These are phyloP conservation scores for Bombus huntii DNA, from an alignment of 1,140 invertebrate genomes.

Conservation along the genomic window DNA sequence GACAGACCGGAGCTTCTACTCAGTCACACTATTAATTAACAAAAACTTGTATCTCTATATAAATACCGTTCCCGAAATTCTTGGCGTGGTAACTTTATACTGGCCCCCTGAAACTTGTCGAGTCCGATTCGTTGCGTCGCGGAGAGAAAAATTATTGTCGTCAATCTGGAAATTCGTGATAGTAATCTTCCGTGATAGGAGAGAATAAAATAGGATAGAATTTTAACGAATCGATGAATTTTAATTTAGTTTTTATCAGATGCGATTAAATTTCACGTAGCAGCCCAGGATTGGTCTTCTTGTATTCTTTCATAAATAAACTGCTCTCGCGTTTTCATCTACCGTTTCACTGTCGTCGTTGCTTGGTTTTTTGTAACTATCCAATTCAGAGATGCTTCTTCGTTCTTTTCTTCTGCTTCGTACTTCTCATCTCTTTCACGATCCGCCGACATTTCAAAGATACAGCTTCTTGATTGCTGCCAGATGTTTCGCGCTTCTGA, in stretches of 20 bases:
- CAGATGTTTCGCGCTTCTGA: slow-evolving; percentile 70
- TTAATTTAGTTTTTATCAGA: neutral
- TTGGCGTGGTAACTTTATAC: neutral
- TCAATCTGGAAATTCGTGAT: no score
- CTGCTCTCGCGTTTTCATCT: slow-evolving; percentile 33
- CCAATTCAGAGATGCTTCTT: slow-evolving; percentile 62
- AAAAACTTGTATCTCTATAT: slow-evolving; percentile 47
- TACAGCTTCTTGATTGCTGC: slow-evolving; percentile 69
- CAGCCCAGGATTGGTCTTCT: rapidly evolving
- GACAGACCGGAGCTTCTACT: slow-evolving; percentile 40
- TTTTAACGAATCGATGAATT: neutral
- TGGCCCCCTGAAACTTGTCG: neutral
- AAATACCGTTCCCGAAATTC: slow-evolving; percentile 37
- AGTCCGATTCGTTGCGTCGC: neutral
- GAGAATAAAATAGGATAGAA: neutral
- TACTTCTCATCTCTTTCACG: slow-evolving; percentile 59
- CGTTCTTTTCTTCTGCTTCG: slow-evolving; percentile 25
- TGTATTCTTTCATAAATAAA: slow-evolving; percentile 11
- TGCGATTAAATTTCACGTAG: neutral
- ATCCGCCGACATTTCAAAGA: slow-evolving; percentile 65
- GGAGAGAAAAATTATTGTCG: neutral
- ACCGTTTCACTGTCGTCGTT: slow-evolving; percentile 29
- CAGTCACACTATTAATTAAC: slow-evolving; percentile 52
- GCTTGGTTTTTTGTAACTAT: slow-evolving; percentile 40
- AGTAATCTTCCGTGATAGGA: neutral